A percentile compares a stretch with the other conserved stretches of the same genome.
These are phyloP conservation scores for Dipodomys merriami DNA, from an alignment of 2,113 vertebrate species.

Conservation along the genomic window DNA sequence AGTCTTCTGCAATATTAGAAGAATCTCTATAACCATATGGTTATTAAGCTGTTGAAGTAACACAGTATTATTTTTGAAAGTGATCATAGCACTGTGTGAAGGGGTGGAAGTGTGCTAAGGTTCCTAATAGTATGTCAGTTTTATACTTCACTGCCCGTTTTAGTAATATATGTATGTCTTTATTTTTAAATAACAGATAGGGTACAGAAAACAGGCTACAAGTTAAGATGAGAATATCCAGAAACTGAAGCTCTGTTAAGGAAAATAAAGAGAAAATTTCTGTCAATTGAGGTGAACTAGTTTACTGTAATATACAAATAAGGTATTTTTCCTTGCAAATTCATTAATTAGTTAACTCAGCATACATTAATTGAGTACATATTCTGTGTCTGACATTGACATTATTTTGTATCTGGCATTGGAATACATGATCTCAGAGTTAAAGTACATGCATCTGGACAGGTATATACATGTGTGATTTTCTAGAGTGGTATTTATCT, in stretches of 20 bases:
- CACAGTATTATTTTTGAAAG: not conserved
- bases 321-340: not conserved
- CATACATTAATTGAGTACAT: not conserved
- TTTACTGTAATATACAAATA: not conserved
- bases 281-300: not conserved
- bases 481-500: not conserved
- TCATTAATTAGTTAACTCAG: not conserved
- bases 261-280: constrained; percentile 20
- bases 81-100: not conserved
- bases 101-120: not conserved
- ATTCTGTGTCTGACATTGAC: not conserved
- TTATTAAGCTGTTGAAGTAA: not conserved
- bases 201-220: not conserved
- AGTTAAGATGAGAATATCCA: constrained; percentile 39
- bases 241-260: not conserved
- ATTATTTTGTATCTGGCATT: not conserved
- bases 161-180: not conserved
- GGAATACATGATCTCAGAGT: not conserved
- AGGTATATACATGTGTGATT: not conserved
- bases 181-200: not conserved
- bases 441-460: not conserved
- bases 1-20: not conserved
- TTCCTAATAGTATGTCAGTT: not conserved
- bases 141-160: not conserved
- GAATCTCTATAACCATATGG: not conserved